phyloP scores from a whole-genome alignment of 1,140 invertebrate genomes.

The Leptinotarsa undecemlineata region DNA sequence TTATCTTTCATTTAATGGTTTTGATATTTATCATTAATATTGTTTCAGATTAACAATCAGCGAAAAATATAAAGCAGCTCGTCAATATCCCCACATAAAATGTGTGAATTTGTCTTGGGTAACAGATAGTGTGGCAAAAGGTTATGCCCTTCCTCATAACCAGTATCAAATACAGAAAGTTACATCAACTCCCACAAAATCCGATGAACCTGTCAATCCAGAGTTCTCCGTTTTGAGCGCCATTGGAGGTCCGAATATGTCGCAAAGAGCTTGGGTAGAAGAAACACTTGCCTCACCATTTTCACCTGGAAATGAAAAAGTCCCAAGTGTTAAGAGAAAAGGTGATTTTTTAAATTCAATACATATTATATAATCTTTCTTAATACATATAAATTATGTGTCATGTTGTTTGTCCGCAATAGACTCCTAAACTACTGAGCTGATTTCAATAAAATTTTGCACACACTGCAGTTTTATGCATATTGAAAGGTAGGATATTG shows the following conservation, averaged over 20 bases:
- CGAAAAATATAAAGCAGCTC: conserved; percentile 80
- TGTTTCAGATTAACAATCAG: conserved; percentile 61
- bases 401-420: not conserved
- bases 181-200: conserved; percentile 63
- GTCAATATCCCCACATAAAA: conserved; percentile 74
- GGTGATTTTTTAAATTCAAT: not conserved
- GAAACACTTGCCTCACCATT: conserved; percentile 14
- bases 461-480: not conserved
- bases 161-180: conserved; percentile 66
- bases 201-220: conserved; percentile 50
- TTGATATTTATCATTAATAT: too few species aligned
- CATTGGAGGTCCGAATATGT: conserved; percentile 33
- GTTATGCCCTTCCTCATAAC: conserved; percentile 71
- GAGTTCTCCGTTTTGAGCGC: conserved; percentile 52
- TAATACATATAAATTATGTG: not conserved
- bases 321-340: conserved; percentile 17
- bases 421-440: too few species aligned
- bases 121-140: conserved; percentile 72
- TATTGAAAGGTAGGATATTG: too few species aligned
- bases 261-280: conserved; percentile 17
- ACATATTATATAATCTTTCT: not conserved
- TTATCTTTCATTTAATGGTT: too few species aligned
- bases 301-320: conserved; percentile 4
- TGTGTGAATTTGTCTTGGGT: conserved; percentile 74
- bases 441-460: not conserved